Evolutionary conservation across 2,113 vertebrate genomes (phyloP), one percentile per base, ranked within the genome.

Genomic region (Limnothrissa miodon): DNA sequence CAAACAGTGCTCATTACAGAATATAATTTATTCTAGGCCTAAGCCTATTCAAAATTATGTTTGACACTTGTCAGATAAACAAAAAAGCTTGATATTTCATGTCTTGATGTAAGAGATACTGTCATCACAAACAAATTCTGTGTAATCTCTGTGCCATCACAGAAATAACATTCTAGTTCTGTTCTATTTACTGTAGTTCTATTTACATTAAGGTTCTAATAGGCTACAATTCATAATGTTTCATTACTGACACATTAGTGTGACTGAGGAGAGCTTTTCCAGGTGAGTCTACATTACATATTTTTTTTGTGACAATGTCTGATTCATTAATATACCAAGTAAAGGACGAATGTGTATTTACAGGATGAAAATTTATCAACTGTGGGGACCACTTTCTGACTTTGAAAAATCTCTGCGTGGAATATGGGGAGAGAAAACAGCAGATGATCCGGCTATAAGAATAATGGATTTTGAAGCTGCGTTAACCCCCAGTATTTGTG

Each of bases 351-450:
- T 53, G 25, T 74, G 59, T 36, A 17, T 74, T 21, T 29, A 74
- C 29, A 74, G 66, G 13, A 33, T 36, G 66, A 33, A 74, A 36
- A 74, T 74, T 15, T 74, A 74, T 74, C 25, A 74, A 15, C 66
- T 74, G 36, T 74, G 66, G 66, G 66, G 66, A 74, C 66, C 66
- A 36, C 66, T 74, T 33, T 74, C 29, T 36, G 66, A 74, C 66
- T 74, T 74, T 33, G 29, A 74, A 33, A 74, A 74, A 15, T 74
- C 66, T 74, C 66, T 74, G 11, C 33, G 1, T 74, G 66, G 29
- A 74, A 74, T 74, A 2, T 74, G 66, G 66, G 29, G 33, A 17
- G 9, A 29, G 5, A 74, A 62, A 36, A 36, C 66, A 11, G 66
- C n/a, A 29, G 25, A 36, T 36, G 29, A 17, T 39, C 29, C 66